phyloP scores from a whole-genome alignment of 2,113 vertebrate species.

The Perca schrenkii region DNA sequence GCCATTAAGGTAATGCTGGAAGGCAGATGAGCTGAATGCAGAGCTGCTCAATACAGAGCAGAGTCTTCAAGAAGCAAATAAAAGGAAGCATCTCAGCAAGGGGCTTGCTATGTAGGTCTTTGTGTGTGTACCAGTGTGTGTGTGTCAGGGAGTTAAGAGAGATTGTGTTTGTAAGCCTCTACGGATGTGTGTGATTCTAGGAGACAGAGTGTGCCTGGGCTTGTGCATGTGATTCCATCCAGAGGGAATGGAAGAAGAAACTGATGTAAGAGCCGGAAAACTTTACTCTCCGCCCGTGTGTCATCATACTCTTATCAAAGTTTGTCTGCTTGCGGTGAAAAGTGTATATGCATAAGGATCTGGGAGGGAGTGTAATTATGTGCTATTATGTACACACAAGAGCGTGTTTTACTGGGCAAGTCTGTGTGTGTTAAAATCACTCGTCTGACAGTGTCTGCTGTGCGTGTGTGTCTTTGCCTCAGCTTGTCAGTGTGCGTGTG shows the following conservation, averaged over 20 bases:
- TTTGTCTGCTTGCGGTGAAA: conserved; percentile 51
- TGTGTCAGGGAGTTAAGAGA: conserved; percentile 51
- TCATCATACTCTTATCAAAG: conserved; percentile 73
- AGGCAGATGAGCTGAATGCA: conserved; percentile 75
- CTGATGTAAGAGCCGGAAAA: conserved; percentile 82
- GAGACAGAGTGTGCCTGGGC: conserved; percentile 63
- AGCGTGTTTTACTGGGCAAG: conserved; percentile 39
- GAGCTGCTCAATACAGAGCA: conserved; percentile 58
- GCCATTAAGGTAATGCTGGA: conserved; percentile 79
- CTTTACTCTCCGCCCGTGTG: conserved; percentile 64
- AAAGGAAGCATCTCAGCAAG: conserved; percentile 74
- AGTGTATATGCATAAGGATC: conserved; percentile 63
- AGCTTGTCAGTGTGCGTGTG: conserved; percentile 51
- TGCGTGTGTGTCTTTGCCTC: conserved; percentile 45
- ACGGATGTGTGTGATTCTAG: conserved; percentile 61
- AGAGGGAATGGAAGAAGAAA: conserved; percentile 67
- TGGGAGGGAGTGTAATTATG: conserved; percentile 72
- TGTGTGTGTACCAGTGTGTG: conserved; percentile 49
- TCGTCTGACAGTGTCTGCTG: conserved; percentile 50
- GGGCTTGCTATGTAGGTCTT: conserved; percentile 68
- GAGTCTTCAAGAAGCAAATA: conserved; percentile 71
- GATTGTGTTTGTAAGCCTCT: conserved; percentile 52
- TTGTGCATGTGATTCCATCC: conserved; percentile 64
- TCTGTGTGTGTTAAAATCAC: conserved; percentile 58
- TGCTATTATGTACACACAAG: conserved; percentile 67